These are phyloP conservation scores for Odontocolon sp. DNA, from an alignment of 2,888 invertebrate species.

Conservation along the genomic window DNA sequence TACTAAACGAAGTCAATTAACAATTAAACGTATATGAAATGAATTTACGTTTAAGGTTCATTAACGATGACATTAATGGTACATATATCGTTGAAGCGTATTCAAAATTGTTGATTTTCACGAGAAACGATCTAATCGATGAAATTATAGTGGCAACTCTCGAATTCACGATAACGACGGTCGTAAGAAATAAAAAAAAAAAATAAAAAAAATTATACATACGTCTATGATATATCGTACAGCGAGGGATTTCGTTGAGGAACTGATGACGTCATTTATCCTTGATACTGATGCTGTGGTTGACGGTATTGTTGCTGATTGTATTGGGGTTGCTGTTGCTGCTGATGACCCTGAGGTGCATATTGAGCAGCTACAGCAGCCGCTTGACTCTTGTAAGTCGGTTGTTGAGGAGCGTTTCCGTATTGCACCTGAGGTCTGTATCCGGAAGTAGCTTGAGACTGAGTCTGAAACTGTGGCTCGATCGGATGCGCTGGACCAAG, in stretches of 20 bases:
- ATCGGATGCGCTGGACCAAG: constrained; percentile 58
- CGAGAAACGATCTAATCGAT: constrained; percentile 6
- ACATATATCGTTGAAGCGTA: not conserved
- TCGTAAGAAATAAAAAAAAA: no score
- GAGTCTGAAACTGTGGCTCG: constrained; percentile 61
- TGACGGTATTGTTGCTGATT: no score
- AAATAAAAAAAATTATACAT: constrained; percentile 5
- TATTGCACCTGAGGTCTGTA: constrained; percentile 73
- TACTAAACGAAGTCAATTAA: not conserved
- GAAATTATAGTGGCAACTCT: constrained; percentile 53
- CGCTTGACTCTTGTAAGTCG: constrained; percentile 69
- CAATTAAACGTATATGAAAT: no score
- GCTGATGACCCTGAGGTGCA: constrained; percentile 52
- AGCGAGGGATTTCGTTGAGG: not conserved
- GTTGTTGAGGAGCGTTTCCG: constrained; percentile 70
- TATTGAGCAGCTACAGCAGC: constrained; percentile 59
- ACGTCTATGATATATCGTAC: constrained; percentile 5
- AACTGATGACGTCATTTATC: constrained; percentile 2
- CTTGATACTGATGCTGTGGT: constrained; percentile 52
- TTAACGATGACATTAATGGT: no score
- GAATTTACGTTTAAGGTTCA: no score
- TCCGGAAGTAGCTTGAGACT: constrained; percentile 59
- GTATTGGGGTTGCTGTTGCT: constrained; percentile 47
- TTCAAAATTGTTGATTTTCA: constrained; percentile 17
- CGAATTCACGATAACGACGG: constrained; percentile 52